Percentiles rank a stretch among this genome's conserved stretches.
Conservation (phyloP, 1,140 invertebrate species). For the Eueides isabella region DNA sequence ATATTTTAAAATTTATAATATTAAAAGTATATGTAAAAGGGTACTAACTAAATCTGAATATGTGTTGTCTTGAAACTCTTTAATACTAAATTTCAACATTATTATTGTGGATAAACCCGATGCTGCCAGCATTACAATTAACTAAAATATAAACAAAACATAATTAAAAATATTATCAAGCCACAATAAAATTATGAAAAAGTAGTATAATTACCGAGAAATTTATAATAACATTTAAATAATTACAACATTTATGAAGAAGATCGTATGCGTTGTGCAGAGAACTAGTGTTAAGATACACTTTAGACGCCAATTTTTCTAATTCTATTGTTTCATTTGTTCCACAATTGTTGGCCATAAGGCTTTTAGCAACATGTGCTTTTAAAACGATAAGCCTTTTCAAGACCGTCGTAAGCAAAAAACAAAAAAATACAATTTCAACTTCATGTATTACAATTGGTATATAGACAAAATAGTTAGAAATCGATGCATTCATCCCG, state of each 20-base stretch:
- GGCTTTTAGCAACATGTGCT: conserved; percentile 47
- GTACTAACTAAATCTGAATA: conserved; percentile 23
- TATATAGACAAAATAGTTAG: conserved; percentile 11
- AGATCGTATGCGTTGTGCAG: conserved; percentile 58
- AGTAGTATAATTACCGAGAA: conserved; percentile 50
- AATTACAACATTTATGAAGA: conserved; percentile 57
- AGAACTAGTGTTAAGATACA: conserved; percentile 46
- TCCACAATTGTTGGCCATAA: not conserved
- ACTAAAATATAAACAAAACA: conserved; percentile 43
- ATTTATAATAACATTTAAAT: conserved; percentile 57
- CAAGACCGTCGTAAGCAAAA: conserved; percentile 33
- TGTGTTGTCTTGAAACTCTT: not conserved
- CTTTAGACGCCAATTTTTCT: conserved; percentile 46
- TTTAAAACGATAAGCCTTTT: conserved; percentile 49
- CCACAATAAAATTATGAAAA: not conserved
- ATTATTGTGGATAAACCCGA: conserved; percentile 52
- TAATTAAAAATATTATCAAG: too few species aligned
- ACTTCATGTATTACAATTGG: conserved; percentile 30
- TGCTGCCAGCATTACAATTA: conserved; percentile 47
- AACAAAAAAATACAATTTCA: conserved; percentile 41
- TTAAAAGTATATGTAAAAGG: not conserved
- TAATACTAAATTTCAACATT: conserved; percentile 41
- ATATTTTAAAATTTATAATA: too few species aligned
- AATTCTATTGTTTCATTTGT: too few species aligned
- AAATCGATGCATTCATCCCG: not conserved